Evolutionary conservation across 2,888 invertebrate genomes (phyloP).

Genomic region (Bugula neritina): DNA sequence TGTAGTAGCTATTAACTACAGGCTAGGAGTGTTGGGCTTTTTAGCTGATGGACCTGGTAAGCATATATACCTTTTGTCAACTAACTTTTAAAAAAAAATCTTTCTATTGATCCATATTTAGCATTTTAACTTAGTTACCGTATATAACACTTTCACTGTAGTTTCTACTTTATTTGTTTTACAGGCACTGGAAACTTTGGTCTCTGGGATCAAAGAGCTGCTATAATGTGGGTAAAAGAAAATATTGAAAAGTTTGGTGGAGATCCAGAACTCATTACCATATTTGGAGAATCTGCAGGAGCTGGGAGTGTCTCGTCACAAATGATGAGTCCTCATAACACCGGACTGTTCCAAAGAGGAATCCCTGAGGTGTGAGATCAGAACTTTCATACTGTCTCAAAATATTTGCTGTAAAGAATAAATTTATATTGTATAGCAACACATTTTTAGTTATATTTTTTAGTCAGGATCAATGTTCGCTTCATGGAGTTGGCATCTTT

Average conservation of each 20-base stretch:
- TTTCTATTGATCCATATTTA: background rate
- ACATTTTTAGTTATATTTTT: no score
- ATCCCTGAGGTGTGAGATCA: conserved; percentile 30
- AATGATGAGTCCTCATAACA: conserved; percentile 29
- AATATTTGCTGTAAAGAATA: no score
- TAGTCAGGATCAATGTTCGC: conserved; percentile 9
- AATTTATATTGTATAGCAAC: no score
- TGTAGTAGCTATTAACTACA: conserved; percentile 5
- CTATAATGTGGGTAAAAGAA: background rate
- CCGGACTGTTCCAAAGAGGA: conserved; percentile 31
- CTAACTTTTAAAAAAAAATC: no score
- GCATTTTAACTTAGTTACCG: background rate
- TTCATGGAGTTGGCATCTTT: background rate
- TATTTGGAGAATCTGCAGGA: conserved; percentile 14
- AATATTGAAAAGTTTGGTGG: background rate
- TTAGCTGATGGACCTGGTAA: background rate
- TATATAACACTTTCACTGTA: no score
- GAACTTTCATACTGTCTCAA: no score
- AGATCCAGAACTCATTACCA: background rate
- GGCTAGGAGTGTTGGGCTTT: background rate
- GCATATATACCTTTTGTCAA: background rate
- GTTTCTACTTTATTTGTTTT: no score
- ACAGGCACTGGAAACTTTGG: background rate
- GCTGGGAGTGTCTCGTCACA: conserved; percentile 25
- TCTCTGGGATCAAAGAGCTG: background rate